Conservation (phyloP, 2,113 vertebrate species). For the Neofelis nebulosa region DNA sequence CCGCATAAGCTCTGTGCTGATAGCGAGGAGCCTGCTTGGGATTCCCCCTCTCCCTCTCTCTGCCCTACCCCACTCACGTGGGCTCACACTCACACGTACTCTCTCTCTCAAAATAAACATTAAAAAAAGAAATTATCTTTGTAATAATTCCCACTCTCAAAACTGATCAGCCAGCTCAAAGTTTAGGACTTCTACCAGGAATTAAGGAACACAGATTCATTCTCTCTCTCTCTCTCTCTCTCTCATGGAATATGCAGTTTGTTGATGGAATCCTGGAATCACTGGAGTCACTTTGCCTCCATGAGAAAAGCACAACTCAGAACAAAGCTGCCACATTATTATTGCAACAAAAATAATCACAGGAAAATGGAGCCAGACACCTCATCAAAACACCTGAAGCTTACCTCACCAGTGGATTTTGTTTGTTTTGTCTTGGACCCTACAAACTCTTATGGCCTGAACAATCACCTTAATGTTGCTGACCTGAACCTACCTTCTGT, state of each 20-base stretch:
- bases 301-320: background rate
- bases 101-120: too few relatives aligned
- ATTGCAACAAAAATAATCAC: background rate
- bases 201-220: background rate
- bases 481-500: background rate
- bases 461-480: background rate
- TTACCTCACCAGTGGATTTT: background rate
- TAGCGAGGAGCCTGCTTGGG: too few relatives aligned
- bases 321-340: background rate
- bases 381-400: background rate
- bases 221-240: background rate
- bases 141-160: background rate
- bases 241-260: background rate
- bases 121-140: background rate
- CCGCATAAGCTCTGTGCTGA: too few relatives aligned
- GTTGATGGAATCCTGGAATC: background rate
- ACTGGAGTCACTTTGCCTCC: background rate
- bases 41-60: too few relatives aligned
- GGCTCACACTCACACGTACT: too few relatives aligned
- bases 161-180: background rate
- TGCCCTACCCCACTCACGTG: too few relatives aligned
- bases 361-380: background rate
- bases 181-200: background rate
- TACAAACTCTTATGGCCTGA: background rate
- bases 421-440: background rate